phyloP scores from a whole-genome alignment of 1,140 invertebrate genomes.

The Chrysoperla carnea region DNA sequence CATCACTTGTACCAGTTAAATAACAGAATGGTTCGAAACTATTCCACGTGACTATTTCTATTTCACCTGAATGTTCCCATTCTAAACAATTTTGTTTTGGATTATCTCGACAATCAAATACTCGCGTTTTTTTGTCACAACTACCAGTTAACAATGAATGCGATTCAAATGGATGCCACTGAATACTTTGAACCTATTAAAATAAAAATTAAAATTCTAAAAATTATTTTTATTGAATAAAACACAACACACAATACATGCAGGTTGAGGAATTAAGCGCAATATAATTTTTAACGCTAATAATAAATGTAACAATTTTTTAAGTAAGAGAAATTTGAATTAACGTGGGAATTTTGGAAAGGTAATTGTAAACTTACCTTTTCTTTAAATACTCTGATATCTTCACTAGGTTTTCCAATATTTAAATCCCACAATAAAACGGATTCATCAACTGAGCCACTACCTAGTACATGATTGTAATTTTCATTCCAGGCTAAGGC shows the following conservation, averaged over 20 bases:
- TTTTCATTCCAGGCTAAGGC: conserved; percentile 80
- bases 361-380: too few species aligned
- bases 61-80: conserved; percentile 61
- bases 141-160: conserved; percentile 65
- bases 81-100: conserved; percentile 31
- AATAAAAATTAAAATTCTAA: background rate
- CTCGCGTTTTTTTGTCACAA: conserved; percentile 43
- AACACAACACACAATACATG: too few species aligned
- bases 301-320: too few species aligned
- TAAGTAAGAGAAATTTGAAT: too few species aligned
- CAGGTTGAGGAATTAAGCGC: too few species aligned
- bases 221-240: too few species aligned
- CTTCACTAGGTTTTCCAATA: conserved; percentile 49
- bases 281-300: too few species aligned
- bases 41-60: conserved; percentile 83
- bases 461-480: conserved; percentile 67
- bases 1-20: conserved; percentile 61
- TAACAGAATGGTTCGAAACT: conserved; percentile 49
- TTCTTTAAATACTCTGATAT: conserved; percentile 55
- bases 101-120: conserved; percentile 56
- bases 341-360: too few species aligned
- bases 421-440: conserved; percentile 90
- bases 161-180: conserved; percentile 73
- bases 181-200: conserved; percentile 51
- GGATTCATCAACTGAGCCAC: conserved; percentile 77